Evolutionary conservation across 2,113 vertebrate genomes (phyloP).

Genomic region (Empidonax alnorum): DNA sequence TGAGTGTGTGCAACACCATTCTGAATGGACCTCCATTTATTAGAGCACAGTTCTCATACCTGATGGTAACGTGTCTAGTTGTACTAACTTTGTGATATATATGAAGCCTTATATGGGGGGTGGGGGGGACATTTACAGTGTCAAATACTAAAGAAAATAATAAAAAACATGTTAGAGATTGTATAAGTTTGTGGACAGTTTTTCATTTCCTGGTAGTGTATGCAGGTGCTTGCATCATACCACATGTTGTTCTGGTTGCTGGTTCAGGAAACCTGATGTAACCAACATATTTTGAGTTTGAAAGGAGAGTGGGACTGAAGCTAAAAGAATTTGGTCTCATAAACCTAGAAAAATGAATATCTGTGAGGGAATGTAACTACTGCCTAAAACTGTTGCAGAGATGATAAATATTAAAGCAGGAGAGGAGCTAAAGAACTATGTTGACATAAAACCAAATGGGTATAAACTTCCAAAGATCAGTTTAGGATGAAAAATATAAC

Average conservation of each 20-base stretch:
- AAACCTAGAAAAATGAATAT: background rate
- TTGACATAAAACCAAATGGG: background rate
- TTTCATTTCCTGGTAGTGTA: background rate
- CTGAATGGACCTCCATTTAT: background rate
- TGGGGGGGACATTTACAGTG: background rate
- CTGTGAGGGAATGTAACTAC: background rate
- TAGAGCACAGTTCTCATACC: background rate
- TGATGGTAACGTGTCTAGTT: background rate
- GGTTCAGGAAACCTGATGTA: background rate
- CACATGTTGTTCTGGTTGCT: background rate
- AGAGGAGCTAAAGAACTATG: background rate
- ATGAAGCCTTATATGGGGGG: background rate
- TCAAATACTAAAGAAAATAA: background rate
- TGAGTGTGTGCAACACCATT: rapidly evolving
- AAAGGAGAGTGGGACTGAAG: background rate
- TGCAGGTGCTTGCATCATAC: background rate
- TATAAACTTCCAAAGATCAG: background rate
- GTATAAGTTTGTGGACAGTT: background rate
- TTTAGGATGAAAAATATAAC: background rate
- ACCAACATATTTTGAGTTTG: background rate
- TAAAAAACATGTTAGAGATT: background rate
- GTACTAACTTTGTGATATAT: background rate
- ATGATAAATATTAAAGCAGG: background rate
- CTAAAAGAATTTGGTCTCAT: background rate
- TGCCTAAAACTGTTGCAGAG: background rate